Evolutionary conservation across 2,797 vertebrate species (phyloP).

Genomic region (Melanotaenia trifasciata): DNA sequence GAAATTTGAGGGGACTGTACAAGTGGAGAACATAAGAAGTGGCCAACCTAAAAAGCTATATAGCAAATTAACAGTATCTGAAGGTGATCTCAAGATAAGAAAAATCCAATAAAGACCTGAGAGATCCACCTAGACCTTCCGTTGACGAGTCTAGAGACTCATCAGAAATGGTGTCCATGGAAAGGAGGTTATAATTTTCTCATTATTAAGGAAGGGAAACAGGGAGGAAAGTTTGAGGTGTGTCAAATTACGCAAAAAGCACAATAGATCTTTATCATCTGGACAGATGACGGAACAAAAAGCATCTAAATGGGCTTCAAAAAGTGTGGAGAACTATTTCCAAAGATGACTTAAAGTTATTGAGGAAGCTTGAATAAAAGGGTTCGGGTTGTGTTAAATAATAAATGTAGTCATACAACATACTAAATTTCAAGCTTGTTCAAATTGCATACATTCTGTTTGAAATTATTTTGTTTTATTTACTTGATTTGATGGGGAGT

Average conservation of each 20-base stretch:
- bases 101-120: neutral
- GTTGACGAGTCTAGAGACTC: too few relatives aligned
- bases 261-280: neutral
- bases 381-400: neutral
- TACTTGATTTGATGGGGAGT: neutral
- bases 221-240: neutral
- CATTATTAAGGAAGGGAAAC: neutral
- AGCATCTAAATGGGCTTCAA: neutral
- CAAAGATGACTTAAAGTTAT: too few relatives aligned
- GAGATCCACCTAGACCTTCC: too few relatives aligned
- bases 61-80: neutral
- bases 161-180: neutral
- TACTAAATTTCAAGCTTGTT: neutral
- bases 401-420: neutral
- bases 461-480: neutral
- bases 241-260: neutral
- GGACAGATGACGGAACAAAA: neutral
- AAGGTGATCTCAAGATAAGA: neutral
- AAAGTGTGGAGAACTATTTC: neutral
- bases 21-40: neutral
- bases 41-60: neutral
- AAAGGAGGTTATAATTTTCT: neutral
- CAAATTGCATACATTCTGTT: neutral
- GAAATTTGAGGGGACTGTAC: neutral
- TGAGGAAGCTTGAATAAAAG: neutral